Conservation (phyloP, 2,888 invertebrate genomes). For the Tupiocoris notatus region DNA sequence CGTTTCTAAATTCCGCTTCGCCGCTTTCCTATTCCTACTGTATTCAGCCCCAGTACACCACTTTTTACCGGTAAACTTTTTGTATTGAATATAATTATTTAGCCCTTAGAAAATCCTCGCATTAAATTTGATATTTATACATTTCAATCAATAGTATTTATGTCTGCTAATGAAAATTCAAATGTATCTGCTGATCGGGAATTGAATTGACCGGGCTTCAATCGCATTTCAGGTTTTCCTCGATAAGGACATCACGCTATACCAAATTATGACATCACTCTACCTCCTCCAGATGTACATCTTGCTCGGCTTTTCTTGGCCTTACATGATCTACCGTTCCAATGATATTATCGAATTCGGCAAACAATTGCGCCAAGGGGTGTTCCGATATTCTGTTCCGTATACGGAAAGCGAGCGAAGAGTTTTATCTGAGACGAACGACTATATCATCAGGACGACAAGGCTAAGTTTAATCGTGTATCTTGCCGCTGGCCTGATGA, state of each 20-base stretch:
- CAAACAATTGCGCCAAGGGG: neutral
- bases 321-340: constrained; percentile 18
- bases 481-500: constrained; percentile 14
- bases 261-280: constrained; percentile 2
- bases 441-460: constrained; percentile 5
- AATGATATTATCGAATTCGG: constrained; percentile 1
- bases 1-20: constrained; percentile 6
- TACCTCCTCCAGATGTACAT: constrained; percentile 15
- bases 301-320: constrained; percentile 18
- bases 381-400: constrained; percentile 18
- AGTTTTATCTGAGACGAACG: constrained; percentile 23
- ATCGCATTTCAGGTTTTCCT: constrained; percentile 17
- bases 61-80: constrained; percentile 22
- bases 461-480: constrained; percentile 5
- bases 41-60: constrained; percentile 28
- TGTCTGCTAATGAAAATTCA: too few relatives aligned
- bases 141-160: too few relatives aligned
- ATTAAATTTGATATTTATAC: too few relatives aligned
- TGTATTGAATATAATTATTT: too few relatives aligned
- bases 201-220: too few relatives aligned
- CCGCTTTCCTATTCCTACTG: constrained; percentile 9
- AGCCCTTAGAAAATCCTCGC: too few relatives aligned
- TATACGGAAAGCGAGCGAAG: neutral
- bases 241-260: neutral
- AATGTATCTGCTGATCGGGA: too few relatives aligned